Percentiles rank a stretch among this genome's conserved stretches.
Evolutionary conservation across 1,140 invertebrate species (phyloP).

Genomic region (Drosophila melanica): DNA sequence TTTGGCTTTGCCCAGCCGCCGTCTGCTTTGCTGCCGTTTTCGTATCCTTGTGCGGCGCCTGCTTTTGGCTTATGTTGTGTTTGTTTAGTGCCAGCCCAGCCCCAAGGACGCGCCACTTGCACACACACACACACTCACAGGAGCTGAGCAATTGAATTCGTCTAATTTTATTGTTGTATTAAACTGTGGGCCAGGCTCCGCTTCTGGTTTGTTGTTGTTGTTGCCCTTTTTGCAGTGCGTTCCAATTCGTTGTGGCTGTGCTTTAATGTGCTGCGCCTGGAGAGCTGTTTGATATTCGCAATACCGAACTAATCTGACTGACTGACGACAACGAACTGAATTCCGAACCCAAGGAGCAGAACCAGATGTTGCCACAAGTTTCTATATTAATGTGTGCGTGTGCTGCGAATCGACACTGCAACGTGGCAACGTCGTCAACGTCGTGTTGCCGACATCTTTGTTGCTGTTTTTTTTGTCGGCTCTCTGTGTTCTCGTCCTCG

Average conservation of each 20-base stretch:
- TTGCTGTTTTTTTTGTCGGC: conserved; percentile 39
- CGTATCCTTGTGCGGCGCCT: conserved; percentile 49
- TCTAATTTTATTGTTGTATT: conserved; percentile 58
- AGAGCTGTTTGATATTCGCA: conserved; percentile 51
- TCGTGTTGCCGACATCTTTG: conserved; percentile 42
- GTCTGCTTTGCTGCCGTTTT: too few species aligned
- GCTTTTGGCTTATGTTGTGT: conserved; percentile 48
- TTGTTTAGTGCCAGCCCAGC: conserved; percentile 49
- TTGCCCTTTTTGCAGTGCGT: conserved; percentile 37
- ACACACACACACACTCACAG: conserved; percentile 38
- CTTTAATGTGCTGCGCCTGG: conserved; percentile 52
- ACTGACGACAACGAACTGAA: conserved; percentile 80
- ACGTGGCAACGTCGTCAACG: conserved; percentile 62
- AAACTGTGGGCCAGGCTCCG: conserved; percentile 24
- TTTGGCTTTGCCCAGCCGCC: conserved; percentile 20
- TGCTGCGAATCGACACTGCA: conserved; percentile 66
- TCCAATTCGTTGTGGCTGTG: conserved; percentile 44
- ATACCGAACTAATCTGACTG: conserved; percentile 73
- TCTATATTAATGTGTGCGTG: conserved; percentile 32
- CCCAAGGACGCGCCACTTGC: conserved; percentile 61
- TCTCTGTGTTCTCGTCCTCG: conserved; percentile 28
- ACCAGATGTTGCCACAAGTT: conserved; percentile 70
- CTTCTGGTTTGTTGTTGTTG: conserved; percentile 19
- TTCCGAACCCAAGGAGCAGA: conserved; percentile 63
- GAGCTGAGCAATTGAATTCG: conserved; percentile 50